Evolutionary conservation across 1,140 invertebrate species (phyloP), one percentile per base, ranked within the genome.

Genomic region (Dufourea novaeangliae): DNA sequence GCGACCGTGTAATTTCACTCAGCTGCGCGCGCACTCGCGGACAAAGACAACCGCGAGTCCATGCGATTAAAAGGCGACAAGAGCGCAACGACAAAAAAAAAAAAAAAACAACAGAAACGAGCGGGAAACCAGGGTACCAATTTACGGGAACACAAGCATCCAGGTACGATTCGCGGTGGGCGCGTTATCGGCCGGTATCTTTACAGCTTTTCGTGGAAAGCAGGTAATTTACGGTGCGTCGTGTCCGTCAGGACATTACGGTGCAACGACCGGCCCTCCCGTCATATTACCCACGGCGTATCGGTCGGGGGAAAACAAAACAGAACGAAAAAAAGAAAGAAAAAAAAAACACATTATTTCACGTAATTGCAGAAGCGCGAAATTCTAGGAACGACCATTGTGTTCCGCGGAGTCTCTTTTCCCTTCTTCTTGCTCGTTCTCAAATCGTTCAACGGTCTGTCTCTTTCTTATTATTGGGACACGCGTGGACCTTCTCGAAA

Each of bases 171-270:
- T 2, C 22, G 32, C n/a, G 29, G 39, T 12, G 44, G n/a, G 34
- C 54, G 11, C 8, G 27, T 50, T 76, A 69, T 76, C 66, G 44
- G n/a, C n/a, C 20, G 8, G 29, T 25, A 70, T 59, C 74, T 79
- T 77, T 82, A 83, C 77, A 66, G 75, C 52, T 66, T 59, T 83
- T 83, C 82, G 59, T 17, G 80, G 82, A 82, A 83, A 83, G 79
- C 39, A 25, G 22, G 63, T 61, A 59, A 59, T 76, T 76, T 39
- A 25, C 66, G 29, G 32, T 56, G 29, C 57, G 50, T 78, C 64
- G 72, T n/a, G n/a, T 34, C 50, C 59, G 66, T 72, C 37, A 41
- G 80, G 11, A 50, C 70, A 74, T 83, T 82, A 82, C 64, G 41
- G 79, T 71, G 50, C 64, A 54, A 73, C 29, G 66, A 46, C 54